Conservation (phyloP, 2,888 invertebrate species). For the Lithophane ornitopus region DNA sequence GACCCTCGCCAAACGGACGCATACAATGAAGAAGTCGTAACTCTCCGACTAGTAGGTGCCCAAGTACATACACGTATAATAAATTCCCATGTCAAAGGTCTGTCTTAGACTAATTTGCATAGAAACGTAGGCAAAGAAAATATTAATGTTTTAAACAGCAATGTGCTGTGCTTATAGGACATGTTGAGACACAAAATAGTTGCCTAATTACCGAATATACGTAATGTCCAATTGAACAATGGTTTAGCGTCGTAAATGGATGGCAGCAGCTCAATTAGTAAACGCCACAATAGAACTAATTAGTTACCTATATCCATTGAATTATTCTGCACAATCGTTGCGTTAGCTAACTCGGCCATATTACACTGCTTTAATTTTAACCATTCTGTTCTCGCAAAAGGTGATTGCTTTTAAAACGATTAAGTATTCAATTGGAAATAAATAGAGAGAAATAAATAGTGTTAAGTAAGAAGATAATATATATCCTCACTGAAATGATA, state of each 20-base stretch:
- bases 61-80: constrained; percentile 10
- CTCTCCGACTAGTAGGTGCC: constrained; percentile 13
- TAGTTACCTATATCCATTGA: constrained; percentile 31
- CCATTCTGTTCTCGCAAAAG: not conserved
- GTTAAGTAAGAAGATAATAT: no score
- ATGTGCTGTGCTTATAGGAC: constrained; percentile 2
- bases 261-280: constrained; percentile 42
- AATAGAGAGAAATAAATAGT: not conserved
- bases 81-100: constrained; percentile 49
- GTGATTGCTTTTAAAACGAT: not conserved
- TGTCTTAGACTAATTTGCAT: constrained; percentile 29
- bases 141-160: constrained; percentile 7
- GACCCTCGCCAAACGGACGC: constrained; percentile 43
- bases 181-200: constrained; percentile 34
- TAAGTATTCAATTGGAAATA: not conserved
- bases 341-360: constrained; percentile 1
- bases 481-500: no score
- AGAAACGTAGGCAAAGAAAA: constrained; percentile 14
- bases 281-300: constrained; percentile 43
- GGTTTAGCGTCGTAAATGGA: constrained; percentile 35
- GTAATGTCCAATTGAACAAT: constrained; percentile 38
- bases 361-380: constrained; percentile 20
- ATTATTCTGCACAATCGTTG: constrained; percentile 20
- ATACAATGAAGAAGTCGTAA: constrained; percentile 38
- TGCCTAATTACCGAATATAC: constrained; percentile 42